These are phyloP conservation scores for Andinoacara biseriatus DNA, from an alignment of 2,113 vertebrate species.

Conservation along the genomic window DNA sequence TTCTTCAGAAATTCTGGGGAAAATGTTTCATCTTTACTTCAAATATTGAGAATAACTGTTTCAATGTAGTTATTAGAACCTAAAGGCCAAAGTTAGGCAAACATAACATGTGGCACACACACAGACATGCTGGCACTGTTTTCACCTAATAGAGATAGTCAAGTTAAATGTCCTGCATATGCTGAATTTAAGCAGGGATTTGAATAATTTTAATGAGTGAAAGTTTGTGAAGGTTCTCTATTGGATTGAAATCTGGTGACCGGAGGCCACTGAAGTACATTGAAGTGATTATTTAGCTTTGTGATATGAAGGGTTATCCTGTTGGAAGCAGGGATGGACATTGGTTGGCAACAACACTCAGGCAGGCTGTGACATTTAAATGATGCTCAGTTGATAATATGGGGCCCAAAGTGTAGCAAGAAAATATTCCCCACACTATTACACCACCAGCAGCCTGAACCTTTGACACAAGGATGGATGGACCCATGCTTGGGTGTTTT, in stretches of 20 bases:
- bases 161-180: background rate
- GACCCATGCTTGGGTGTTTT: background rate
- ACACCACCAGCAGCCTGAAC: background rate
- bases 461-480: background rate
- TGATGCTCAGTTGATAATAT: too few species aligned
- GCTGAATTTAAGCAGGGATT: background rate
- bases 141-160: background rate
- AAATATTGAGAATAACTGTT: background rate
- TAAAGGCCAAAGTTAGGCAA: background rate
- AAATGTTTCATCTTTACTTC: background rate
- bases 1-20: background rate
- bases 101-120: background rate
- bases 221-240: background rate
- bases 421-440: background rate
- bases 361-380: background rate
- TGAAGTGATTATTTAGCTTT: background rate
- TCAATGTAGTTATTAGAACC: background rate
- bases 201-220: background rate
- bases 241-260: too few species aligned
- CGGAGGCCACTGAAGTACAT: background rate
- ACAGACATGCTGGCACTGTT: background rate
- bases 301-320: background rate
- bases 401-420: background rate
- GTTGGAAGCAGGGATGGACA: background rate
- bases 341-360: background rate